phyloP scores from a whole-genome alignment of 2,113 vertebrate species.

The Chunga burmeisteri region DNA sequence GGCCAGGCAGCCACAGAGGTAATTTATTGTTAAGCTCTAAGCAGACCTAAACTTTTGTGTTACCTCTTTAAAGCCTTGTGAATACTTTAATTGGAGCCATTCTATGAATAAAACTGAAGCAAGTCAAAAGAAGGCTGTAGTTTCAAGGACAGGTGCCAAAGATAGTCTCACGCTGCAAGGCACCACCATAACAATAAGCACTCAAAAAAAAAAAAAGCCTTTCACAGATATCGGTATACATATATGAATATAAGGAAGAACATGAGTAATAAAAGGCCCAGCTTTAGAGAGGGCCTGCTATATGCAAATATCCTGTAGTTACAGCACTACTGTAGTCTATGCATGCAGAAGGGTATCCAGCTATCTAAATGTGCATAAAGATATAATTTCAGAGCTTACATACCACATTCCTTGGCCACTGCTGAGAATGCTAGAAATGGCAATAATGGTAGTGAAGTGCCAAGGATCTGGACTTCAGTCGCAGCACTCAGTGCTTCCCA shows the following conservation, averaged over 20 bases:
- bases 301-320: not conserved
- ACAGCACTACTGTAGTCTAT: not conserved
- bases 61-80: conserved; percentile 23
- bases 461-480: not conserved
- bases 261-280: not conserved
- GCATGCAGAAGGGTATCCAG: not conserved
- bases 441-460: not conserved
- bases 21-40: conserved; percentile 19
- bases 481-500: not conserved
- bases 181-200: not conserved
- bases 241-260: not conserved
- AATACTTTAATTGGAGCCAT: conserved; percentile 27
- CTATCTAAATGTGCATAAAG: not conserved
- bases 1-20: not conserved
- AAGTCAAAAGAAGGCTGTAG: conserved; percentile 23
- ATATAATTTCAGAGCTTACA: not conserved
- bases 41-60: conserved; percentile 31
- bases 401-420: not conserved
- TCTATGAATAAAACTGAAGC: conserved; percentile 19
- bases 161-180: not conserved
- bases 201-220: not conserved
- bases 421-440: not conserved
- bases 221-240: not conserved
- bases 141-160: conserved; percentile 39
- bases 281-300: not conserved